phyloP scores from a whole-genome alignment of 1,140 invertebrate genomes.

The Diachasmimorpha longicaudata region DNA sequence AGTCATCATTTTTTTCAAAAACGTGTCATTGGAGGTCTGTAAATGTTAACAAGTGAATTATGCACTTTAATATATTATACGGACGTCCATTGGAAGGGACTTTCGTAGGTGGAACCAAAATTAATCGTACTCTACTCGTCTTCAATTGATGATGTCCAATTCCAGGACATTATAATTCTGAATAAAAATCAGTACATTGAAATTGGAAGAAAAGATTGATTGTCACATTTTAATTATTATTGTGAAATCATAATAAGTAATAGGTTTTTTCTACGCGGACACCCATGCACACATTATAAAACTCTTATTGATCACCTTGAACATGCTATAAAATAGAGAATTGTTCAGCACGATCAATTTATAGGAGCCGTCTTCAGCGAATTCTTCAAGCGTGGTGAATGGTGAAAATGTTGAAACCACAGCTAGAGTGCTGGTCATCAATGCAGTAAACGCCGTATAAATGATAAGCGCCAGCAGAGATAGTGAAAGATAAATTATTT shows the following conservation, averaged over 20 bases:
- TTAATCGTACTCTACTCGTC: too few species aligned
- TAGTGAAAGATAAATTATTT: constrained; percentile 36
- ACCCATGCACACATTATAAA: too few species aligned
- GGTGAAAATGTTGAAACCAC: constrained; percentile 19
- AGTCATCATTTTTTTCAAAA: background rate
- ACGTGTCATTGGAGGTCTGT: background rate
- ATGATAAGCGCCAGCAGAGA: constrained; percentile 29
- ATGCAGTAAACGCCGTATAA: constrained; percentile 33
- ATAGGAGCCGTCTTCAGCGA: constrained; percentile 32
- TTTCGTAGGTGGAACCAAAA: too few species aligned
- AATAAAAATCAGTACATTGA: background rate
- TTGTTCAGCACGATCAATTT: constrained; percentile 25
- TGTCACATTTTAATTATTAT: too few species aligned
- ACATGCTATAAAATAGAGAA: background rate
- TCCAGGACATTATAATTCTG: too few species aligned
- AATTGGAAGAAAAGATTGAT: too few species aligned
- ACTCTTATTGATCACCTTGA: background rate
- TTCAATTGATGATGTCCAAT: too few species aligned
- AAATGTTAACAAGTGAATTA: background rate
- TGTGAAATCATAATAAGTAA: too few species aligned
- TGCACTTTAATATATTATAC: too few species aligned
- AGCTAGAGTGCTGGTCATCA: constrained; percentile 33
- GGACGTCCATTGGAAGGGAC: too few species aligned
- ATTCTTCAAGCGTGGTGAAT: constrained; percentile 34
- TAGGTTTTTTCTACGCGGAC: too few species aligned